Percentiles rank a stretch among this genome's conserved stretches.
Evolutionary conservation across 1,140 invertebrate species (phyloP).

Genomic region (Samia ricini): DNA sequence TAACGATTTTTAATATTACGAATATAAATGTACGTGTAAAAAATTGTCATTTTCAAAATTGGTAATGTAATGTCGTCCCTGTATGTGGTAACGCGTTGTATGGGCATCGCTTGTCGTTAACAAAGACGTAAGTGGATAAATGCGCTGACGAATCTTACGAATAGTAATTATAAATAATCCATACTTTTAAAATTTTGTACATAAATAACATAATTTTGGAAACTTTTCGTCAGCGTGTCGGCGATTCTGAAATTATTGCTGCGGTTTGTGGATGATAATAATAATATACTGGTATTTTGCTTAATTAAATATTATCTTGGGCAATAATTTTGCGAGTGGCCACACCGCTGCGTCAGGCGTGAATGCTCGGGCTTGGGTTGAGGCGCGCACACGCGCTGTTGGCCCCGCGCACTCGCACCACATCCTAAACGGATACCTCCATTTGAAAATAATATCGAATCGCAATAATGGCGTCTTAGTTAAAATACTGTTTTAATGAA

Average conservation of each 20-base stretch:
- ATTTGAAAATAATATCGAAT: neutral
- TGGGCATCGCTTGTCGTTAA: slow-evolving; percentile 75
- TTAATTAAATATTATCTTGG: neutral
- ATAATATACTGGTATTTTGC: neutral
- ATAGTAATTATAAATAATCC: neutral
- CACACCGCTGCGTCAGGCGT: slow-evolving; percentile 63
- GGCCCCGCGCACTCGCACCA: slow-evolving; percentile 6
- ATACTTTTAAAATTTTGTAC: neutral
- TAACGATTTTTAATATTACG: neutral
- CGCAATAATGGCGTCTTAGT: neutral
- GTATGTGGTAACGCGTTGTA: slow-evolving; percentile 61
- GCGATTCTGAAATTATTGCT: neutral
- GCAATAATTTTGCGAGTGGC: slow-evolving; percentile 3
- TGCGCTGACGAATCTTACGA: slow-evolving; percentile 28
- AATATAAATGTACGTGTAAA: neutral
- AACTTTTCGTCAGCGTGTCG: slow-evolving; percentile 5
- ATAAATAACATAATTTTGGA: neutral
- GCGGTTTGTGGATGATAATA: neutral
- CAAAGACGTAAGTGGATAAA: slow-evolving; percentile 52
- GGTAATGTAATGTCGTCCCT: neutral
- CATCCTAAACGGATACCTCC: neutral
- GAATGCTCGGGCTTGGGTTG: slow-evolving; percentile 76
- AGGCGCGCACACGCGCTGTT: slow-evolving; percentile 45
- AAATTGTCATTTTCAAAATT: too few species aligned
- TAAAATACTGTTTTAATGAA: neutral